phyloP scores from a whole-genome alignment of 1,140 invertebrate genomes.

The Zaprionus camerounensis region DNA sequence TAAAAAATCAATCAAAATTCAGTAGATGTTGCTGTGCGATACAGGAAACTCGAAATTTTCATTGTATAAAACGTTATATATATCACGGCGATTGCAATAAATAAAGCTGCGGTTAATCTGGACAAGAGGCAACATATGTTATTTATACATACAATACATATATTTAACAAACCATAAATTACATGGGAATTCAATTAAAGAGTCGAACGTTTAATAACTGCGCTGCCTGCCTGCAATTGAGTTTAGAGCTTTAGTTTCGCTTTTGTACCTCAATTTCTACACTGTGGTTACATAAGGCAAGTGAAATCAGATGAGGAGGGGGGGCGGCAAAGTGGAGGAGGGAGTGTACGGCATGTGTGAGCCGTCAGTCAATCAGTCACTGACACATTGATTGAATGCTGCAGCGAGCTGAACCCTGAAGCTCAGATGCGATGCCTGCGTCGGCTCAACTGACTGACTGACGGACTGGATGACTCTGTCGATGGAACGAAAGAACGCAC shows the following conservation, averaged over 20 bases:
- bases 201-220: constrained; percentile 11
- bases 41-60: constrained; percentile 62
- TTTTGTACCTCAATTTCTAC: background rate
- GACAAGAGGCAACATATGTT: constrained; percentile 36
- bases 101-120: constrained; percentile 67
- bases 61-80: constrained; percentile 38
- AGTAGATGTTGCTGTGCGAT: constrained; percentile 42
- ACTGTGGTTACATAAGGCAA: background rate
- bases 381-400: constrained; percentile 52
- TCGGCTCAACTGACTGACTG: background rate
- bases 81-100: constrained; percentile 69
- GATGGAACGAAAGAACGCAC: background rate
- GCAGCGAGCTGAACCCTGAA: constrained; percentile 11
- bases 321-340: background rate
- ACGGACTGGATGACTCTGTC: background rate
- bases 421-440: constrained; percentile 27
- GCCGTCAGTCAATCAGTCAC: constrained; percentile 46
- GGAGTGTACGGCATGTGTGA: background rate
- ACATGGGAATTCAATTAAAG: constrained; percentile 21
- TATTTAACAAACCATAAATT: constrained; percentile 11
- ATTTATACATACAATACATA: background rate
- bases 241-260: constrained; percentile 11
- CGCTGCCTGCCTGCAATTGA: constrained; percentile 7
- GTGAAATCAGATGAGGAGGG: background rate
- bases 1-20: constrained; percentile 72